A percentile compares a stretch with the other conserved stretches of the same genome.
phyloP scores from a whole-genome alignment of 2,797 vertebrate species.

The Eulemur albifrons region DNA sequence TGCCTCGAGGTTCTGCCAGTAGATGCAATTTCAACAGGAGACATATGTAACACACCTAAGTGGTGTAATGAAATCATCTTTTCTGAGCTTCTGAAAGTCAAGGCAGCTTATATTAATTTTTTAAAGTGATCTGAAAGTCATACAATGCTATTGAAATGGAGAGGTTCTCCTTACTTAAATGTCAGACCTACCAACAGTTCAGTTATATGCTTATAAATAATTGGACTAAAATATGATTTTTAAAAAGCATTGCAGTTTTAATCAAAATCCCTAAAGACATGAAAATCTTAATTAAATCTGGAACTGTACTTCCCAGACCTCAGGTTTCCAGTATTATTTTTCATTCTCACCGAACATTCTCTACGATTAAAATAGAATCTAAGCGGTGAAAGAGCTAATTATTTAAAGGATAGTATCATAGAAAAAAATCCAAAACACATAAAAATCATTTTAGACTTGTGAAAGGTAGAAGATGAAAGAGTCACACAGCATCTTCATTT shows the following conservation, averaged over 20 bases:
- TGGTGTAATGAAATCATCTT: fast-evolving
- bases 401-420: not conserved
- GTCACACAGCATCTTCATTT: not conserved
- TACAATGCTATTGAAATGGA: not conserved
- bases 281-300: slow-evolving; percentile 50
- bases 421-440: not conserved
- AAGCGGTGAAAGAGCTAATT: not conserved
- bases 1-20: not conserved
- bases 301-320: not conserved
- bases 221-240: slow-evolving; percentile 25
- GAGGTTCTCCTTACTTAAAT: not conserved
- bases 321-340: not conserved
- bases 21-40: not conserved
- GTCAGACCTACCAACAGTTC: not conserved
- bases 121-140: not conserved
- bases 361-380: not conserved
- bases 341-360: not conserved
- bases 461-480: not conserved
- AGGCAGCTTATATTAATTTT: not conserved
- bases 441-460: not conserved
- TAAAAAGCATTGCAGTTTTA: slow-evolving; percentile 30
- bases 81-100: not conserved
- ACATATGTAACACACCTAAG: no score
- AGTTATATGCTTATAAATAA: not conserved
- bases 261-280: slow-evolving; percentile 36